Conservation (phyloP, 2,888 invertebrate genomes). For the Allolobophora icterica region DNA sequence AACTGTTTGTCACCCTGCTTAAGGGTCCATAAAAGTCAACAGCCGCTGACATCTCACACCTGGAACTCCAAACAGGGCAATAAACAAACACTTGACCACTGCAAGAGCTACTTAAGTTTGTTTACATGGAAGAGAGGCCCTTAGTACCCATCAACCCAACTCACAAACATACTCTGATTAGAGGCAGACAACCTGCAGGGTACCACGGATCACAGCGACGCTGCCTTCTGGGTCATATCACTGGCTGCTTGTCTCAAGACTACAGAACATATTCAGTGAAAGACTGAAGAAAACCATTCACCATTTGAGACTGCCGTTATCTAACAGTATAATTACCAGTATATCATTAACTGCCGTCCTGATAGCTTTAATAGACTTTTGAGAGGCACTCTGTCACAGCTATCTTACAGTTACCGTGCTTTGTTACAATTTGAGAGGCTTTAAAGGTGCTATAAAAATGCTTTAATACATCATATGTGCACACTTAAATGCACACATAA, state of each 20-base stretch:
- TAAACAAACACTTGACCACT: background rate
- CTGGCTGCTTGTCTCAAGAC: background rate
- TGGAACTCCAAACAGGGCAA: constrained; percentile 11
- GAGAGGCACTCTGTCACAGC: too few species aligned
- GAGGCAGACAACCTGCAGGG: background rate
- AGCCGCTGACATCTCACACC: background rate
- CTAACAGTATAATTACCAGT: background rate
- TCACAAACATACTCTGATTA: background rate
- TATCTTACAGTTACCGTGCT: too few species aligned
- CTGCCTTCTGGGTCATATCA: constrained; percentile 9
- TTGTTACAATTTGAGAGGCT: too few species aligned
- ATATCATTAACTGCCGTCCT: background rate
- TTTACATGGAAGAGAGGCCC: constrained; percentile 8
- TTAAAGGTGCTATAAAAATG: too few species aligned
- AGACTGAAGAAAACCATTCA: background rate
- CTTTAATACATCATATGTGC: too few species aligned
- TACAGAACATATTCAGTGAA: background rate
- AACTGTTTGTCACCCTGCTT: constrained; percentile 3
- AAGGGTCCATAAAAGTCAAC: constrained; percentile 11
- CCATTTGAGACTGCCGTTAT: background rate
- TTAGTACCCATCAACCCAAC: constrained; percentile 11
- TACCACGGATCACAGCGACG: background rate
- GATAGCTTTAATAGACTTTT: background rate
- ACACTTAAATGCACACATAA: too few species aligned
- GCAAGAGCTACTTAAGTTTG: constrained; percentile 10